A percentile compares a stretch with the other conserved stretches of the same genome.
phyloP scores from a whole-genome alignment of 2,113 vertebrate species.

The Chaetops frenatus region DNA sequence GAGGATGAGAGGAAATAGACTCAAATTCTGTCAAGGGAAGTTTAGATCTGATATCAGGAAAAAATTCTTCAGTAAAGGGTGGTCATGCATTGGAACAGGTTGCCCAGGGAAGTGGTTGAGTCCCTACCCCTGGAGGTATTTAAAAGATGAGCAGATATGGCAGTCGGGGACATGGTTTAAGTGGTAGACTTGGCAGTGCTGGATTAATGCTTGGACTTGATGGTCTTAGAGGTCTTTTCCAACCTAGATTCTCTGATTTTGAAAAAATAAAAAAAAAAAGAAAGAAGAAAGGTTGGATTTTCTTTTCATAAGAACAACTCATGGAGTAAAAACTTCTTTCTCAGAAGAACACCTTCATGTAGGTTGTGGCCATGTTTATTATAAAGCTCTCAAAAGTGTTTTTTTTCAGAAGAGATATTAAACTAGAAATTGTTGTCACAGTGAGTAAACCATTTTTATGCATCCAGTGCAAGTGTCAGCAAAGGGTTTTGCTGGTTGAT shows the following conservation, averaged over 20 bases:
- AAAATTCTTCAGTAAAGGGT: background rate
- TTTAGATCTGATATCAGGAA: background rate
- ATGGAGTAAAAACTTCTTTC: background rate
- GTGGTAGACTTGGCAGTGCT: background rate
- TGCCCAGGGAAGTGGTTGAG: background rate
- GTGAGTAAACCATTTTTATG: background rate
- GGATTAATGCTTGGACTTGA: background rate
- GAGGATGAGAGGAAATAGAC: background rate
- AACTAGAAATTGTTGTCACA: background rate
- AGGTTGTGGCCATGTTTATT: background rate
- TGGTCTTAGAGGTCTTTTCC: background rate
- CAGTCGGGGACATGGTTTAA: accelerated
- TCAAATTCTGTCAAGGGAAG: background rate
- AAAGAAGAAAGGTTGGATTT: background rate
- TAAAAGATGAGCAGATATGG: background rate
- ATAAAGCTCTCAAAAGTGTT: background rate
- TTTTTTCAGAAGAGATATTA: background rate
- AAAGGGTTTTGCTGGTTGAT: background rate
- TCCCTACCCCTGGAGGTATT: background rate
- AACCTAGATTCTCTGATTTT: background rate
- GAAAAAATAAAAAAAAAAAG: too few relatives aligned
- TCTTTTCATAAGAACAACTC: background rate
- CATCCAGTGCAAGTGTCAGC: background rate
- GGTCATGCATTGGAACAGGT: background rate
- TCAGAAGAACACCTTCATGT: background rate